phyloP scores from a whole-genome alignment of 2,113 vertebrate species.

The Numenius arquata region DNA sequence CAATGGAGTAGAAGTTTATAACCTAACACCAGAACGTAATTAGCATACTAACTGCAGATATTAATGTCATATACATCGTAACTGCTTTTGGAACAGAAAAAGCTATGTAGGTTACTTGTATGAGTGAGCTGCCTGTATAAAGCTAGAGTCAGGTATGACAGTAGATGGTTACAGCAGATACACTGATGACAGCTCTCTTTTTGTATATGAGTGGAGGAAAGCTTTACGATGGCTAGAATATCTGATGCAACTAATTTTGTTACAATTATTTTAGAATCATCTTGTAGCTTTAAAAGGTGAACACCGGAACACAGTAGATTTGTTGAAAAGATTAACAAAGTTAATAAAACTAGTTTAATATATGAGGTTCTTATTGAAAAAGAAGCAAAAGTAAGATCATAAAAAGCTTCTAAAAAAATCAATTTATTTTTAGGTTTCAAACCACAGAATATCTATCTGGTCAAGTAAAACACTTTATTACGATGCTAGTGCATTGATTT shows the following conservation, averaged over 20 bases:
- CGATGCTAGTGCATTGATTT: conserved; percentile 21
- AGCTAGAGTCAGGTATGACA: not conserved
- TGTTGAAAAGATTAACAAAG: conserved; percentile 14
- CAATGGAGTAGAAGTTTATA: not conserved
- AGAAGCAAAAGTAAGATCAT: not conserved
- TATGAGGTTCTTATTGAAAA: not conserved
- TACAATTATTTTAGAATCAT: not conserved
- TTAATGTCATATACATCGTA: not conserved
- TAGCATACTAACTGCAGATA: not conserved
- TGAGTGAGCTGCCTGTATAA: not conserved
- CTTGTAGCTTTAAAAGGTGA: not conserved
- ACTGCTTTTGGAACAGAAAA: not conserved
- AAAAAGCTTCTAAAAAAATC: conserved; percentile 27
- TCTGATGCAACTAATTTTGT: not conserved
- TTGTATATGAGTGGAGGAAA: not conserved
- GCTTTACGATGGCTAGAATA: not conserved
- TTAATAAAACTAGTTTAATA: not conserved
- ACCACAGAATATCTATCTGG: not conserved
- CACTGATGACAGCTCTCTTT: not conserved
- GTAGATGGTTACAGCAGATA: not conserved
- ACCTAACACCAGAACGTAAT: not conserved
- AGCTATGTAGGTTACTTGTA: not conserved
- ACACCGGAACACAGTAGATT: not conserved
- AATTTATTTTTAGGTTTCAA: conserved; percentile 49
- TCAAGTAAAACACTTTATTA: conserved; percentile 30